These are phyloP conservation scores for Malurus elegans DNA, from an alignment of 2,113 vertebrate species.

Conservation along the genomic window DNA sequence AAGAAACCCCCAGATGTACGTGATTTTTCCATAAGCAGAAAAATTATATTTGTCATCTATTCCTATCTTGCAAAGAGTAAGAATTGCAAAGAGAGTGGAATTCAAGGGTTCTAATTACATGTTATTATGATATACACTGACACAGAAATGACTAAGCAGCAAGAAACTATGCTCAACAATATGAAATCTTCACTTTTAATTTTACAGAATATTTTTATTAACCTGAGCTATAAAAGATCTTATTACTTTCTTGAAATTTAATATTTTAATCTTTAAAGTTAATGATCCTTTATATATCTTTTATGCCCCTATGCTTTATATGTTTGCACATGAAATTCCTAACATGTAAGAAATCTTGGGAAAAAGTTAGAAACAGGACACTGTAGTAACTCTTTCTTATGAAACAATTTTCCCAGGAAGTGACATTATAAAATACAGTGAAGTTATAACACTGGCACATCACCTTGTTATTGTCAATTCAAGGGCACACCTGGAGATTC, in stretches of 20 bases:
- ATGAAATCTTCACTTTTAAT: not conserved
- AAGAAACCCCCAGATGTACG: fast-evolving
- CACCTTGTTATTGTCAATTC: not conserved
- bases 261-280: not conserved
- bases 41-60: not conserved
- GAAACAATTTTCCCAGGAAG: not conserved
- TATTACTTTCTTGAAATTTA: not conserved
- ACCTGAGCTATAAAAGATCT: not conserved
- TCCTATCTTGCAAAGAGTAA: not conserved
- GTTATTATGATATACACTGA: not conserved
- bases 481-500: slow-evolving; percentile 26
- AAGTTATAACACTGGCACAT: not conserved
- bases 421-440: not conserved
- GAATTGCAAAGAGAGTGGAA: not conserved
- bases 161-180: not conserved
- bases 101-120: not conserved
- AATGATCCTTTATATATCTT: not conserved
- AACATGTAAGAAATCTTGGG: not conserved
- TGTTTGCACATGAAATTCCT: not conserved
- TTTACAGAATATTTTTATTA: not conserved
- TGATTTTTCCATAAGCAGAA: not conserved
- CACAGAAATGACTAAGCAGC: not conserved
- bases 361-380: not conserved
- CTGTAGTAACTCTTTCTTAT: not conserved
- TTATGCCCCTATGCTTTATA: not conserved